Evolutionary conservation across 2,113 vertebrate genomes (phyloP).

Genomic region (Labrus mixtus): DNA sequence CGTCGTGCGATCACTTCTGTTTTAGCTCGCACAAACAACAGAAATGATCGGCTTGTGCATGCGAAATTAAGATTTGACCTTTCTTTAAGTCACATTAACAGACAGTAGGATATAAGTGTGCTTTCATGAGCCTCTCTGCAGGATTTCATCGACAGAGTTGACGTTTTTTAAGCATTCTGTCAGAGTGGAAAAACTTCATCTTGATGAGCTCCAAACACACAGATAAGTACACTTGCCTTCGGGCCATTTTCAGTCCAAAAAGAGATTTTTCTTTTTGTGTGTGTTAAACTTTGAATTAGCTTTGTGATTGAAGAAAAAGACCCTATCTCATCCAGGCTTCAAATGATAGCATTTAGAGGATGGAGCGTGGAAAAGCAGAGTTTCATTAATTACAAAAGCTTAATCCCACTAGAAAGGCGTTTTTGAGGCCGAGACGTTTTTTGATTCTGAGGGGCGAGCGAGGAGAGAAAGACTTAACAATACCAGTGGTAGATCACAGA

Average conservation of each 20-base stretch:
- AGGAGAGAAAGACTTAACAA: constrained; percentile 90
- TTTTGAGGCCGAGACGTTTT: constrained; percentile 85
- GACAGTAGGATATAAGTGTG: neutral
- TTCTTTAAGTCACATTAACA: neutral
- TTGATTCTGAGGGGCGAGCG: constrained; percentile 87
- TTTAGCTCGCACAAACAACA: too few species aligned
- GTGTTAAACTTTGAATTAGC: constrained; percentile 58
- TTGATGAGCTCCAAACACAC: constrained; percentile 54
- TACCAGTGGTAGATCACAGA: constrained; percentile 95
- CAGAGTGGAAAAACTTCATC: constrained; percentile 57
- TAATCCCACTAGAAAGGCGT: constrained; percentile 93
- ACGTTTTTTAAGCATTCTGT: constrained; percentile 26
- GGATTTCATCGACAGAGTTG: constrained; percentile 18
- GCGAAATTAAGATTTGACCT: neutral
- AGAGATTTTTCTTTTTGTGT: constrained; percentile 42
- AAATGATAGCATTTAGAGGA: constrained; percentile 73
- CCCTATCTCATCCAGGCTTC: constrained; percentile 65
- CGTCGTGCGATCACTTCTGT: neutral
- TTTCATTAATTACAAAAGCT: constrained; percentile 97
- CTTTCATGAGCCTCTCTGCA: constrained; percentile 12
- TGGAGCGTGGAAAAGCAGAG: constrained; percentile 85
- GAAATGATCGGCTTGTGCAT: neutral
- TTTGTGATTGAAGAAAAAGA: constrained; percentile 61
- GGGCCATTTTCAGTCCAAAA: constrained; percentile 43
- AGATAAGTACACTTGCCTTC: constrained; percentile 58